These are phyloP conservation scores for Cryptotermes secundus DNA, from an alignment of 1,140 invertebrate species.

Conservation along the genomic window DNA sequence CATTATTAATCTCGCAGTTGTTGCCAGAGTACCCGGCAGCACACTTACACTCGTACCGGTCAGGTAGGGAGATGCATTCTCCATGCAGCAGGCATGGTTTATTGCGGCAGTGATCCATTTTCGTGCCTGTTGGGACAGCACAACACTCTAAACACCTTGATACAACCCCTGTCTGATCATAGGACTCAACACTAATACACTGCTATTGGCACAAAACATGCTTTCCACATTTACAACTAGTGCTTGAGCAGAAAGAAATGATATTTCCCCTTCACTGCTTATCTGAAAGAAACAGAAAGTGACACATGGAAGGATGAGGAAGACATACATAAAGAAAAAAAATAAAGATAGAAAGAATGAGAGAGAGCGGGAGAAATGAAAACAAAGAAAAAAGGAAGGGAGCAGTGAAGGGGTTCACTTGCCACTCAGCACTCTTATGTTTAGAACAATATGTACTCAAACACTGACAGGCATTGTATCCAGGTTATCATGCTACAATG, in stretches of 20 bases:
- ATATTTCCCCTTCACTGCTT: no score
- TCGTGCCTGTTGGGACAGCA: slow-evolving; percentile 32
- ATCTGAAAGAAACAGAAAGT: no score
- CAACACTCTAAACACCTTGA: slow-evolving; percentile 24
- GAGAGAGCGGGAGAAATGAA: no score
- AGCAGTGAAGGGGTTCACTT: no score
- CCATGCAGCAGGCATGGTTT: slow-evolving; percentile 81
- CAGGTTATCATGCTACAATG: background rate
- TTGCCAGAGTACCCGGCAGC: slow-evolving; percentile 74
- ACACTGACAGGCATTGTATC: background rate
- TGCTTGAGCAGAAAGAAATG: no score
- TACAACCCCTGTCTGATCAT: background rate
- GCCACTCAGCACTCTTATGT: no score
- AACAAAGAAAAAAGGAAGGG: no score
- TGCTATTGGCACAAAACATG: no score
- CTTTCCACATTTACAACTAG: no score
- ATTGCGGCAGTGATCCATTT: slow-evolving; percentile 68
- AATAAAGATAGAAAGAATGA: no score
- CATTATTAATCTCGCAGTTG: slow-evolving; percentile 78
- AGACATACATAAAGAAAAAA: no score
- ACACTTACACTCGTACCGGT: slow-evolving; percentile 78
- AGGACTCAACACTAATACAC: background rate
- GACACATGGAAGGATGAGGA: no score
- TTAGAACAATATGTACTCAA: background rate
- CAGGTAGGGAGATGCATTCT: slow-evolving; percentile 68